Evolutionary conservation across 2,888 invertebrate species (phyloP).

Genomic region (Polydrusus cervinus): DNA sequence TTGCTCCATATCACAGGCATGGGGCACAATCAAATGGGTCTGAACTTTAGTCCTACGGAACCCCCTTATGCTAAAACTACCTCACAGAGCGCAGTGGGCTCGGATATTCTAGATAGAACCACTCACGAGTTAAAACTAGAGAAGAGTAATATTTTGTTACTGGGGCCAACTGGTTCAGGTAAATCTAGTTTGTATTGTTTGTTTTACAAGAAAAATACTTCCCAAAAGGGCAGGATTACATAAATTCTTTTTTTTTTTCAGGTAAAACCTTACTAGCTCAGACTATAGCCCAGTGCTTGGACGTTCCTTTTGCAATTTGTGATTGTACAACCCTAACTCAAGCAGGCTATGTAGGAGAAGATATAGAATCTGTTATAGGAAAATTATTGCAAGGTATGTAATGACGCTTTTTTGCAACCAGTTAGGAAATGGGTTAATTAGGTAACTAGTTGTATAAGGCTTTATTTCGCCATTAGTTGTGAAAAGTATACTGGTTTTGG

Average conservation of each 20-base stretch:
- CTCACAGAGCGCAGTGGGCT: conserved; percentile 72
- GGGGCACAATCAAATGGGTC: conserved; percentile 79
- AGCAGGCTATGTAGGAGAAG: conserved; percentile 99
- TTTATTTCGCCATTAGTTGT: no score
- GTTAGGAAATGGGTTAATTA: neutral
- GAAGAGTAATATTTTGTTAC: conserved; percentile 95
- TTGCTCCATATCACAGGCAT: conserved; percentile 89
- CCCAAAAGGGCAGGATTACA: no score
- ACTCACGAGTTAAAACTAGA: conserved; percentile 90
- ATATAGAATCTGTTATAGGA: conserved; percentile 98
- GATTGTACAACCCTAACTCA: conserved; percentile 98
- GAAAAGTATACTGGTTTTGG: no score
- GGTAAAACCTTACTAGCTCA: conserved; percentile 98
- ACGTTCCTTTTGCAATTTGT: conserved; percentile 99
- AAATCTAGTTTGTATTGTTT: neutral
- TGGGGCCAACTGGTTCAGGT: conserved; percentile 98
- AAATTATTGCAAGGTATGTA: conserved; percentile 83
- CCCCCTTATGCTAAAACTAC: conserved; percentile 45
- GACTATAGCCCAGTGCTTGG: conserved; percentile 96
- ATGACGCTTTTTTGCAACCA: conserved; percentile 77
- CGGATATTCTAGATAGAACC: conserved; percentile 88
- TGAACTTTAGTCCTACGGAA: conserved; percentile 69
- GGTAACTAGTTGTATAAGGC: no score
- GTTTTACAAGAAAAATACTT: neutral
- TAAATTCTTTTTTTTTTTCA: conserved; percentile 63